A percentile compares a stretch with the other conserved stretches of the same genome.
phyloP scores from a whole-genome alignment of 1,140 invertebrate species.

The Drosophila grimshawi region DNA sequence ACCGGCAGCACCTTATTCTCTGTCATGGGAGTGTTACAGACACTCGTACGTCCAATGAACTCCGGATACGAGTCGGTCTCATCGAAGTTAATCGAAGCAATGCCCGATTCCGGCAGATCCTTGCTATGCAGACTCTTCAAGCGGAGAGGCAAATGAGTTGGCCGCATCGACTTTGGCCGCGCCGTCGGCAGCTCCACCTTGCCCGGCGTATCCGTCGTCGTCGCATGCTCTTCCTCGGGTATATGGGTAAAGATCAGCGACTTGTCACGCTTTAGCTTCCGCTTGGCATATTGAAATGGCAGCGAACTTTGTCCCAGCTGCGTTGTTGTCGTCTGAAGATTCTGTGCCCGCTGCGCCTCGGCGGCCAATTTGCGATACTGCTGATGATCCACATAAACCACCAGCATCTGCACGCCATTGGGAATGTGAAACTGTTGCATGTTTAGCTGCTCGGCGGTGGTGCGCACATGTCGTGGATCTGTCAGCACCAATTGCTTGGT shows the following conservation, averaged over 20 bases:
- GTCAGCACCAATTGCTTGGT: slow-evolving; percentile 91
- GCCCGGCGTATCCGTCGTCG: not conserved
- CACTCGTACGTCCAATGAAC: slow-evolving; percentile 88
- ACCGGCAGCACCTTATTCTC: slow-evolving; percentile 90
- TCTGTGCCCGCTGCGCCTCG: slow-evolving; percentile 76
- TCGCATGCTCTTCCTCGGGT: slow-evolving; percentile 87
- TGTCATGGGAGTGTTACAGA: slow-evolving; percentile 90
- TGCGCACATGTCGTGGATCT: slow-evolving; percentile 92
- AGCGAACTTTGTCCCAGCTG: slow-evolving; percentile 54
- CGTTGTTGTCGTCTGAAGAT: slow-evolving; percentile 63
- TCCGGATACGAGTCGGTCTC: slow-evolving; percentile 84
- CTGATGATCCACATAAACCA: slow-evolving; percentile 89
- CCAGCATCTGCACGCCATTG: slow-evolving; percentile 90
- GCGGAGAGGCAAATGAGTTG: slow-evolving; percentile 86
- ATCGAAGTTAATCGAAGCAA: slow-evolving; percentile 83
- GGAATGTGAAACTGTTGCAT: slow-evolving; percentile 89
- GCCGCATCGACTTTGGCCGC: slow-evolving; percentile 80
- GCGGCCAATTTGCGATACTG: slow-evolving; percentile 86
- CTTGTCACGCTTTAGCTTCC: slow-evolving; percentile 90
- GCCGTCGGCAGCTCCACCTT: slow-evolving; percentile 46
- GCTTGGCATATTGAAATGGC: slow-evolving; percentile 76
- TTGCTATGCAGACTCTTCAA: slow-evolving; percentile 86
- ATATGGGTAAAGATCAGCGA: slow-evolving; percentile 91
- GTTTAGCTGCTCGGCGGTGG: slow-evolving; percentile 88
- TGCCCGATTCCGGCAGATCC: slow-evolving; percentile 85